These are phyloP conservation scores for Drosophila melanica DNA, from an alignment of 1,140 invertebrate species.

Conservation along the genomic window DNA sequence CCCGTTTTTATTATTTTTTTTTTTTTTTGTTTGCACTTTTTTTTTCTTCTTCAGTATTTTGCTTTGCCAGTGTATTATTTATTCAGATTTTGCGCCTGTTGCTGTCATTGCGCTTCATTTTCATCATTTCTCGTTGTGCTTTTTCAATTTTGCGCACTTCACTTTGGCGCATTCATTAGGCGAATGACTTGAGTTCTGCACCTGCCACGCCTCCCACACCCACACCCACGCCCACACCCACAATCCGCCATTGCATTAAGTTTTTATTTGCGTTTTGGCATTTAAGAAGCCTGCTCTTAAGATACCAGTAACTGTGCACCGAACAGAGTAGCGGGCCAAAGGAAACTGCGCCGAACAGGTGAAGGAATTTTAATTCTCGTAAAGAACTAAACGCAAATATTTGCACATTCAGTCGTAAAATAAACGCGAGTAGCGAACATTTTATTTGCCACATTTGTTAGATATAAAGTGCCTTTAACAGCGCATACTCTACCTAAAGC, in stretches of 20 bases:
- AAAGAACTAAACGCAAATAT: slow-evolving; percentile 37
- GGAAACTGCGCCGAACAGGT: slow-evolving; percentile 8
- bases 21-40: not conserved
- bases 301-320: not conserved
- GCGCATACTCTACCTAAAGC: not conserved
- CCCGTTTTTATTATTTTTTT: slow-evolving; percentile 4
- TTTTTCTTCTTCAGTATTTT: not conserved
- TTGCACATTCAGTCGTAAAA: slow-evolving; percentile 45
- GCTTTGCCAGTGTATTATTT: slow-evolving; percentile 63
- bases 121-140: slow-evolving; percentile 40
- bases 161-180: slow-evolving; percentile 76
- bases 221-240: not conserved
- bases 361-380: slow-evolving; percentile 39
- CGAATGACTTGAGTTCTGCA: slow-evolving; percentile 70
- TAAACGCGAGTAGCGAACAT: slow-evolving; percentile 17
- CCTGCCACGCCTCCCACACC: slow-evolving; percentile 43
- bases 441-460: slow-evolving; percentile 38
- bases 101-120: slow-evolving; percentile 63
- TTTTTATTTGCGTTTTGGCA: slow-evolving; percentile 33
- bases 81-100: slow-evolving; percentile 76
- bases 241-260: slow-evolving; percentile 28
- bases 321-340: not conserved
- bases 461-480: slow-evolving; percentile 16
- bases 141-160: slow-evolving; percentile 54
- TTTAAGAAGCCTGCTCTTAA: slow-evolving; percentile 30